These are phyloP conservation scores for Chrysolina americana DNA, from an alignment of 2,888 invertebrate genomes.

Conservation along the genomic window DNA sequence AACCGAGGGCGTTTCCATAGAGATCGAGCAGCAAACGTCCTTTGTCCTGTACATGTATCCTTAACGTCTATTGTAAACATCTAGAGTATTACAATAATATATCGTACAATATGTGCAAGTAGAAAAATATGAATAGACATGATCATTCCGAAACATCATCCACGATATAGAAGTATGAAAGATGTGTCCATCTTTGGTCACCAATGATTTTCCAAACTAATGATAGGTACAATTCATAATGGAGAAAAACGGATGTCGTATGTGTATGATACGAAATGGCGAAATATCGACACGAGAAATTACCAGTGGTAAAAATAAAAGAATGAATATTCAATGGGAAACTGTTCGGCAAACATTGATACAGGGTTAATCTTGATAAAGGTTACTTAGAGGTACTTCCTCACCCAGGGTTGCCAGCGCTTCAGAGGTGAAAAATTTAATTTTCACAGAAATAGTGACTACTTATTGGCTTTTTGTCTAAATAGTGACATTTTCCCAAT, in stretches of 20 bases:
- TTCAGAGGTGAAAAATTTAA: no score
- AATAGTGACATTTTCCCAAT: no score
- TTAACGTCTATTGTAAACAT: slow-evolving; percentile 43
- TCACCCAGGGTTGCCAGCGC: no score
- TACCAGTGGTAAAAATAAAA: no score
- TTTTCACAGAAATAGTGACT: no score
- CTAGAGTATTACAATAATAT: slow-evolving; percentile 53
- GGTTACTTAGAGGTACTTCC: no score
- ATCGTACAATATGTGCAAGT: slow-evolving; percentile 69
- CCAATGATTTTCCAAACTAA: neutral
- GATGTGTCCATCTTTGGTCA: slow-evolving; percentile 22
- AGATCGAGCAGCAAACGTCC: slow-evolving; percentile 30
- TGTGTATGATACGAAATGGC: neutral
- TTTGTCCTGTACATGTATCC: slow-evolving; percentile 16
- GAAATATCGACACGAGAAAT: no score
- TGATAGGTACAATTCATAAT: neutral
- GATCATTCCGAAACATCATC: slow-evolving; percentile 49
- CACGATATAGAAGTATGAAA: slow-evolving; percentile 17
- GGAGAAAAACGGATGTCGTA: neutral
- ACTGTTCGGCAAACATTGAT: no score
- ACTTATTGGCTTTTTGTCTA: no score
- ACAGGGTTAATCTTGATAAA: no score
- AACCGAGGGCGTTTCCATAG: slow-evolving; percentile 40
- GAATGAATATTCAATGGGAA: no score
- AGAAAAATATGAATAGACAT: slow-evolving; percentile 68